Base-by-base conservation (phyloP, 2,888 invertebrate genomes). In the Adela reaumurella region DNA sequence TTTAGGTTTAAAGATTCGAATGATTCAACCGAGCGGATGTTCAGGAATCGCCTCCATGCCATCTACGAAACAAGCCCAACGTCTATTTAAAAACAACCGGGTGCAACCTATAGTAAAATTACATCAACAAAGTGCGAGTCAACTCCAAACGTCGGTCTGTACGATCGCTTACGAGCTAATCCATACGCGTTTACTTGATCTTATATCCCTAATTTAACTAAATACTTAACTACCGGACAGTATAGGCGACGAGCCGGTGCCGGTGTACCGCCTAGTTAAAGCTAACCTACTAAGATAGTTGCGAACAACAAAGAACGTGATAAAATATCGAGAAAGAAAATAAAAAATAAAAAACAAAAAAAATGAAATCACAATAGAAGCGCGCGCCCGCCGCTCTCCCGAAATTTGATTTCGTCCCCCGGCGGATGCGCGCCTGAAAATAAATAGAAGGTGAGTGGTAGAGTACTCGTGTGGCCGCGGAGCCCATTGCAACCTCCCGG, bases 401-500 rank as follows among this genome's bases (percentile, higher is more conserved):
- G 76, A 77, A 78, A 78, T 78, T 74, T 76, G 54, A 78, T 77
- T 78, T 78, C 78, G 71, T 68, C 62, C 56, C 60, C 55, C 55
- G 64, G 62, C 54, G 53, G 57, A 59, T 59, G 61, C 62, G 49
- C 19, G 64, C 64, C 63, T 62, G 68, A 50, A 74, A 78, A 78
- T 78, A 78, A 78, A 78, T 78, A 77, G 67, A 72, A 70, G 66
- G 43, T 17, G 17, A 8, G 64, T 71, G 72, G 73, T 74, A 76
- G 76, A 67, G 67, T 68, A 69, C 65, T 64, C 42, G 4, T 66
- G 62, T 74, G 77, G 76, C 74, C 76, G 70, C 74, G 74, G 74
- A 74, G 78, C 77, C 78, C 74, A 78, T 78, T 78, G 78, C 78
- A 78, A 69, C 74, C 70, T 74, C 77, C 78, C 78, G 77, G 78